These are phyloP conservation scores for Drosophila cyrtoloma DNA, from an alignment of 2,888 invertebrate genomes.

Conservation along the genomic window DNA sequence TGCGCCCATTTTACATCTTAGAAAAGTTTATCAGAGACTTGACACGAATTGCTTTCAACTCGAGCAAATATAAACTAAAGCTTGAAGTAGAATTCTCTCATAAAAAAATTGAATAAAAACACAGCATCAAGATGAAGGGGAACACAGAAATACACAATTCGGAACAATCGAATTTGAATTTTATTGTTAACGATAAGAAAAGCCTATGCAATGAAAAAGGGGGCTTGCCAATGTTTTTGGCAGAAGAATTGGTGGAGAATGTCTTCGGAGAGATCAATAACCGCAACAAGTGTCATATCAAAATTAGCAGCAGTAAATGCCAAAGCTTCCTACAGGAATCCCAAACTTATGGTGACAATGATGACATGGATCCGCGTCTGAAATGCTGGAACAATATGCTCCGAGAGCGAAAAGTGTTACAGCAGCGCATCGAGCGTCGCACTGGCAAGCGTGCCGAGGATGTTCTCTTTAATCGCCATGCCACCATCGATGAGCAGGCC, in stretches of 20 bases:
- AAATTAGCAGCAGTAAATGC: conserved; percentile 22
- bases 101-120: neutral
- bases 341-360: conserved; percentile 40
- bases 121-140: conserved; percentile 7
- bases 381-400: conserved; percentile 69
- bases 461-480: conserved; percentile 76
- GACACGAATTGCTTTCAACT: neutral
- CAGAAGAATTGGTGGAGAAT: conserved; percentile 28
- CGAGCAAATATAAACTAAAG: neutral
- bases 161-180: conserved; percentile 17
- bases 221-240: conserved; percentile 2
- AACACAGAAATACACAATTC: neutral
- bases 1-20: neutral
- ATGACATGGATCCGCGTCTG: conserved; percentile 73
- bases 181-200: neutral
- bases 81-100: neutral
- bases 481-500: conserved; percentile 70
- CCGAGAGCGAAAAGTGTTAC: conserved; percentile 53
- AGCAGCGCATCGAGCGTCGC: conserved; percentile 54
- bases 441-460: conserved; percentile 67
- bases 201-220: neutral
- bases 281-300: neutral
- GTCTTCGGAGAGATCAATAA: conserved; percentile 29
- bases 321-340: neutral
- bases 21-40: neutral